These are phyloP conservation scores for Leptinotarsa tumamoca DNA, from an alignment of 2,888 invertebrate genomes.

Conservation along the genomic window DNA sequence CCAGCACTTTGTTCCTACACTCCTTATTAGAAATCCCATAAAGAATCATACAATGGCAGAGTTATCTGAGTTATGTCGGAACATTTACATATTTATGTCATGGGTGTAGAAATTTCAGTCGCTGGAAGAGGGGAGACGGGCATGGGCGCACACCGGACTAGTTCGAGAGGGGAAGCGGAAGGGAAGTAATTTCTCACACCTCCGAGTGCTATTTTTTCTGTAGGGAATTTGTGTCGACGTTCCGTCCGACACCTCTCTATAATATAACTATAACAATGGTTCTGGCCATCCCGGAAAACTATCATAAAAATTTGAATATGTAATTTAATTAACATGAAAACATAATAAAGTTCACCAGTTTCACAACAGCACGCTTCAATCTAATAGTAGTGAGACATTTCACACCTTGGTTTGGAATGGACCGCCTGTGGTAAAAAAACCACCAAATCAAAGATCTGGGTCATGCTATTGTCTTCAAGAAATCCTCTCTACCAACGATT, in stretches of 20 bases:
- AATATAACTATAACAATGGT: not conserved
- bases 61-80: slow-evolving; percentile 42
- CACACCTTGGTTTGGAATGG: too few relatives aligned
- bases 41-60: slow-evolving; percentile 44
- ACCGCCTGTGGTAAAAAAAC: too few relatives aligned
- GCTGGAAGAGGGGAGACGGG: slow-evolving; percentile 16
- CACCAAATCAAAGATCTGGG: too few relatives aligned
- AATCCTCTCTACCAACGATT: too few relatives aligned
- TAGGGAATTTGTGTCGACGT: not conserved
- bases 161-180: not conserved
- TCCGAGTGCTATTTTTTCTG: not conserved
- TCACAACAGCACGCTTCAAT: too few relatives aligned
- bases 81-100: slow-evolving; percentile 44
- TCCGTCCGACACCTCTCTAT: not conserved
- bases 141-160: slow-evolving; percentile 9
- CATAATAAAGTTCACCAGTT: too few relatives aligned
- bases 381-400: too few relatives aligned
- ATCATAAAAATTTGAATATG: slow-evolving; percentile 1
- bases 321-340: not conserved
- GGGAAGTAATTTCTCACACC: slow-evolving; percentile 11
- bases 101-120: slow-evolving; percentile 41
- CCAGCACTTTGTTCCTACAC: slow-evolving; percentile 43
- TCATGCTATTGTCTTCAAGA: too few relatives aligned
- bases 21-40: slow-evolving; percentile 46
- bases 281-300: not conserved